Evolutionary conservation across 2,888 invertebrate genomes (phyloP).

Genomic region (Zaprionus lineosus): DNA sequence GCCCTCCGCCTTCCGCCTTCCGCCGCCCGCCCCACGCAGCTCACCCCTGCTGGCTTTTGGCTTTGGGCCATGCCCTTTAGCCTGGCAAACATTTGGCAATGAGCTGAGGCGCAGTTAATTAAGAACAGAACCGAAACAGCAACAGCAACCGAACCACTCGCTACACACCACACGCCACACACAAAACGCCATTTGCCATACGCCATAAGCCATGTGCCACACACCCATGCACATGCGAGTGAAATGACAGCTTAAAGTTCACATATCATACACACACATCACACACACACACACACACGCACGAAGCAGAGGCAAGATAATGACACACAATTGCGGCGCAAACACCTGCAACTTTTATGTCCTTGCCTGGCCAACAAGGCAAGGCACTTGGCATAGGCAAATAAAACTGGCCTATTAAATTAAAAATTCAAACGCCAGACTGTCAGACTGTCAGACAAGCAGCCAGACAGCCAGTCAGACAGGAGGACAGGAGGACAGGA

Average conservation of each 20-base stretch:
- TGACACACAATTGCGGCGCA: too few species aligned
- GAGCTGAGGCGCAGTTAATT: slow-evolving; percentile 55
- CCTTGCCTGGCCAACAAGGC: slow-evolving; percentile 18
- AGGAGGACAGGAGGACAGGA: too few species aligned
- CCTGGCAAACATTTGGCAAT: slow-evolving; percentile 26
- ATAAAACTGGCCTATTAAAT: slow-evolving; percentile 64
- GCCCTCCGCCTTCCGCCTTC: slow-evolving; percentile 22
- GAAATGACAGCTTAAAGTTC: slow-evolving; percentile 34
- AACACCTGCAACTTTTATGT: slow-evolving; percentile 50
- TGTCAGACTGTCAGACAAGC: background rate
- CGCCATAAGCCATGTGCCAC: too few species aligned
- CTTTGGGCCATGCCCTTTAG: slow-evolving; percentile 10
- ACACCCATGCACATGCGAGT: slow-evolving; percentile 11
- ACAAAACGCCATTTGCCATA: too few species aligned
- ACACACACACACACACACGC: background rate
- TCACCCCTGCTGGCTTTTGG: slow-evolving; percentile 19
- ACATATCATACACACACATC: slow-evolving; percentile 9
- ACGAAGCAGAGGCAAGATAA: too few species aligned
- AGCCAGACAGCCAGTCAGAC: background rate
- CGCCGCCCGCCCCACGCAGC: too few species aligned
- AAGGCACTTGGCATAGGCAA: slow-evolving; percentile 51
- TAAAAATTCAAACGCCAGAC: slow-evolving; percentile 52
- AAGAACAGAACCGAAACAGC: slow-evolving; percentile 17
- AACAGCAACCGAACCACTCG: slow-evolving; percentile 2
- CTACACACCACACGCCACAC: too few species aligned